Base-by-base conservation (phyloP, 2,113 vertebrate species). In the Clarias magur region DNA sequence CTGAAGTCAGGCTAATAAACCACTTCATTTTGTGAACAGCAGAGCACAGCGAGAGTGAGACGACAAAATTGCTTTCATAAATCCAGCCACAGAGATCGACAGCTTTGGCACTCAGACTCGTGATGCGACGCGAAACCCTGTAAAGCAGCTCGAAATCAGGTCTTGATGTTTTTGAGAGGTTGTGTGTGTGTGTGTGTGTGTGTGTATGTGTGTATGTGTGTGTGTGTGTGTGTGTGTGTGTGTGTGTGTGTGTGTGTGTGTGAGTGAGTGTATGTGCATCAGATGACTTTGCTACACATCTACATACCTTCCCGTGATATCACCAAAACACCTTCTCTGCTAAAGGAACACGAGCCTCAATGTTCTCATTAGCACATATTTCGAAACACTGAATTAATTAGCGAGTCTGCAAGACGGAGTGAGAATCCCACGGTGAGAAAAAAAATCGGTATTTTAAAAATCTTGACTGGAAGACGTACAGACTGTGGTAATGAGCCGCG, bases 371-470 rank as follows among this genome's bases (percentile, higher is more conserved):
- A 72, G 21, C 85, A 80, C 42, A 0, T 68, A 48, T 56, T 34
- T 67, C 57, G 2, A 25, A 73, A 53, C 75, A 12, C 30, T 23
- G 85, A 42, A 80, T 80, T 70, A 30, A 75, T 86, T 73, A 82
- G 54, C 56, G 11, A 42, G 11, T 7, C 67, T 30, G 25, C 6
- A 5, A 38, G 85, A 81, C 23, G 4, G 48, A 8, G 30, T 27
- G 53, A 60, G 76, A 57, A 68, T 11, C 48, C 62, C 56, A 30
- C 1, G 5, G 10, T 17, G 72, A 76, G 63, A 30, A 56, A 53
- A 53, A 21, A 21, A 21, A 7, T 3, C 11, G 11, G n/a, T 38
- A 65, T 19, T 56, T 42, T 27, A 48, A 67, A 53, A 11, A 48
- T 62, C 79, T 23, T 34, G 11, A 30, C 11, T 38, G 16, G 0